Percentiles rank a stretch among this genome's conserved stretches.
phyloP scores from a whole-genome alignment of 2,797 vertebrate genomes.

The Pteropus rufus region DNA sequence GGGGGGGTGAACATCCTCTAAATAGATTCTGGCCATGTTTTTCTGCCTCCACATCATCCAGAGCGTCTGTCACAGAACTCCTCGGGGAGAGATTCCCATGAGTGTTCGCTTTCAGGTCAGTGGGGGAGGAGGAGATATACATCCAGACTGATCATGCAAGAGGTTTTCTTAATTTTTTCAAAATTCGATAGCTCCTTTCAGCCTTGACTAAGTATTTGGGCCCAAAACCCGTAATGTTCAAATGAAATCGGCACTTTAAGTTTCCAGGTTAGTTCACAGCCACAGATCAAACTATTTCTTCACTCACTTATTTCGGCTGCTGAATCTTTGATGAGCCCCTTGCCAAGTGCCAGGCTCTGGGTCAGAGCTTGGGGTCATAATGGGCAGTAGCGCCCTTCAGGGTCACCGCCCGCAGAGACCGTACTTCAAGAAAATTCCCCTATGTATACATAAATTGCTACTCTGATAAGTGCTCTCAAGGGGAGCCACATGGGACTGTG shows the following conservation, averaged over 20 bases:
- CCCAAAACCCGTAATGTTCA: neutral
- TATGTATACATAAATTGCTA: neutral
- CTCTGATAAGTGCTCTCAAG: neutral
- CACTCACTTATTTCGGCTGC: neutral
- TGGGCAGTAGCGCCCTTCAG: neutral
- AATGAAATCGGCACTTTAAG: neutral
- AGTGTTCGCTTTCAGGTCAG: neutral
- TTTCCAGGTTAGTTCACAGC: neutral
- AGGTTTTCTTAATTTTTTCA: neutral
- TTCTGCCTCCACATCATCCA: neutral
- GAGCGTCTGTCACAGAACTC: neutral
- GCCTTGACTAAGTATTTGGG: neutral
- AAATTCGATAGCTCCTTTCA: neutral
- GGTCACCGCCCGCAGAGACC: neutral
- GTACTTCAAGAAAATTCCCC: neutral
- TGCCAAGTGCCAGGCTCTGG: neutral
- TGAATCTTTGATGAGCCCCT: neutral
- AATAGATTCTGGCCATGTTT: neutral
- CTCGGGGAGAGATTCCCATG: fast-evolving
- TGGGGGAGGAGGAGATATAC: neutral
- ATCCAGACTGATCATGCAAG: neutral
- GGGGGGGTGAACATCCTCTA: neutral
- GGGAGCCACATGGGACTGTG: neutral
- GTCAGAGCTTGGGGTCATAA: neutral
- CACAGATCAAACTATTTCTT: neutral